Conservation (phyloP, 2,113 vertebrate species). For the Hydropotes inermis region DNA sequence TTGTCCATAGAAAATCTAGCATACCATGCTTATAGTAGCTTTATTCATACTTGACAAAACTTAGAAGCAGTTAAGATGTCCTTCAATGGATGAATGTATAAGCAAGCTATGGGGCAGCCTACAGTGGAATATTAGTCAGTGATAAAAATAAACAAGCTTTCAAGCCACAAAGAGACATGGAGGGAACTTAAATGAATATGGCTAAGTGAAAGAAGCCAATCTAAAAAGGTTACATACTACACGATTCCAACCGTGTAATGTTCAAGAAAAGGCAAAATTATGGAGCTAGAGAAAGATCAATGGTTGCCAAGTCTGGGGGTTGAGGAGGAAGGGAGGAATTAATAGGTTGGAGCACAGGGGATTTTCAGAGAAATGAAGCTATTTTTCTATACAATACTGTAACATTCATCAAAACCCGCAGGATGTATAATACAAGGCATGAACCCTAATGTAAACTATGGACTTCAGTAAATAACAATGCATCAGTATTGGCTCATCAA, state of each 20-base stretch:
- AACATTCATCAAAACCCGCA: not conserved
- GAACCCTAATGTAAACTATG: not conserved
- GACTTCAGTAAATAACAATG: not conserved
- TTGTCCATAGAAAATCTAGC: not conserved
- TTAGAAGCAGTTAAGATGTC: not conserved
- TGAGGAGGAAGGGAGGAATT: not conserved
- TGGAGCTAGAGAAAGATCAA: not conserved
- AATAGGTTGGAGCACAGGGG: not conserved
- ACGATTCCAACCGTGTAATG: not conserved
- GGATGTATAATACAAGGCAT: not conserved
- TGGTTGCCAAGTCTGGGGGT: not conserved
- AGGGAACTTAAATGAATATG: not conserved
- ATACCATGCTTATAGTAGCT: not conserved
- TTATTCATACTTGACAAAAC: not conserved
- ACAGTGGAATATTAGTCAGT: not conserved
- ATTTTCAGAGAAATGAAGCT: not conserved
- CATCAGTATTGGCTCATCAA: not conserved
- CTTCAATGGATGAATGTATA: not conserved
- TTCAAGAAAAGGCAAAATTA: not conserved
- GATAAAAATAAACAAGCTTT: not conserved
- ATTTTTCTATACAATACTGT: not conserved
- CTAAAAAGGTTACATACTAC: not conserved
- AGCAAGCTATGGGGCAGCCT: not conserved
- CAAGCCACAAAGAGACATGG: not conserved
- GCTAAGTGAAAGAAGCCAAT: not conserved